Conservation (phyloP, 2,888 invertebrate species). For the Megamerina dolium region DNA sequence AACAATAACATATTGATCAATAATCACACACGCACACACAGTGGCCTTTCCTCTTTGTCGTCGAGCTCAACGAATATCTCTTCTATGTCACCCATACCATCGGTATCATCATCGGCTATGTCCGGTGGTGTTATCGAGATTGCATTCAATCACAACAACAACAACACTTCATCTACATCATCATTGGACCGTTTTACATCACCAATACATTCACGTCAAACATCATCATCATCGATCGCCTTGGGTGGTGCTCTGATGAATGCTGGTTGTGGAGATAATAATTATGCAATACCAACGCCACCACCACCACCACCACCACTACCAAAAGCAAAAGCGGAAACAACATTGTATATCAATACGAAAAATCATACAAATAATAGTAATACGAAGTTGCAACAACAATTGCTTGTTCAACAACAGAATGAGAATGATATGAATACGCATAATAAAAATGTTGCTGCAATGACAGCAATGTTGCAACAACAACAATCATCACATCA, state of each 20-base stretch:
- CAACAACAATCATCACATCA: constrained; percentile 9
- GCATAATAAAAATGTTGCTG: constrained; percentile 36
- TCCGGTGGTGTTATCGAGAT: neutral
- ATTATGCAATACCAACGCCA: constrained; percentile 25
- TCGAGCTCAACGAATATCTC: constrained; percentile 33
- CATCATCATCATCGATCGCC: constrained; percentile 37
- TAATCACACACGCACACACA: constrained; percentile 43
- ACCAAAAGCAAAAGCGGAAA: constrained; percentile 21
- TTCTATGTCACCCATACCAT: constrained; percentile 30
- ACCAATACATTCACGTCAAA: constrained; percentile 40
- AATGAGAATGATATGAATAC: constrained; percentile 47
- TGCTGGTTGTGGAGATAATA: constrained; percentile 21
- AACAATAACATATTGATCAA: constrained; percentile 10
- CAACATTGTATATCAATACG: constrained; percentile 19
- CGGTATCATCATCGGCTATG: constrained; percentile 6
- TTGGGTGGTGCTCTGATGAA: constrained; percentile 24
- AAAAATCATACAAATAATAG: constrained; percentile 17
- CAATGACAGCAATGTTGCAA: neutral
- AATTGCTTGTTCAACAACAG: constrained; percentile 28
- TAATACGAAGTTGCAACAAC: constrained; percentile 24
- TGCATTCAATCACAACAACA: constrained; percentile 17
- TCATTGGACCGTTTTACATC: constrained; percentile 36
- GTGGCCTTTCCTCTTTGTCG: constrained; percentile 45
- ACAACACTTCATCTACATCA: constrained; percentile 24
- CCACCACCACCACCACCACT: constrained; percentile 31